phyloP scores from a whole-genome alignment of 2,888 invertebrate species.

The Lycocerus yunnanus region DNA sequence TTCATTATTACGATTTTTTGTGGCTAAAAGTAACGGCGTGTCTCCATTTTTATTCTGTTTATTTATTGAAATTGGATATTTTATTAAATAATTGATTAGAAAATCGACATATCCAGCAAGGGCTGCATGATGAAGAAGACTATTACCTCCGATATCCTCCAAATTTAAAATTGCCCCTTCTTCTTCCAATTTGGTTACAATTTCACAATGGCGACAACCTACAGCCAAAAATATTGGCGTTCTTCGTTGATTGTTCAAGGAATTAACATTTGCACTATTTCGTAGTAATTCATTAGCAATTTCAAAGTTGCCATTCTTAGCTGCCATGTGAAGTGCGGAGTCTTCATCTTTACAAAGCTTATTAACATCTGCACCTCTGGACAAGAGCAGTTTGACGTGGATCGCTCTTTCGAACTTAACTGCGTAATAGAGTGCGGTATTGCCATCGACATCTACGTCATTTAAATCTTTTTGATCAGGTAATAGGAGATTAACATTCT shows the following conservation, averaged over 20 bases:
- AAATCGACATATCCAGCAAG: neutral
- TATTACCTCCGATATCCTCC: neutral
- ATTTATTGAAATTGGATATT: neutral
- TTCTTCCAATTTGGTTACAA: neutral
- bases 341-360: neutral
- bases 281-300: neutral
- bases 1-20: neutral
- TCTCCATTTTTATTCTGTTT: neutral
- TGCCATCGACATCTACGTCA: neutral
- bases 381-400: neutral
- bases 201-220: neutral
- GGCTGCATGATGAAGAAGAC: neutral
- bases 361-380: neutral
- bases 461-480: neutral
- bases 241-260: neutral
- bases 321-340: neutral
- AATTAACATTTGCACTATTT: neutral
- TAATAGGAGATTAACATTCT: neutral
- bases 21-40: neutral
- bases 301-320: neutral
- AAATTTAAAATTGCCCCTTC: neutral
- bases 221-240: neutral
- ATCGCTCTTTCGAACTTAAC: neutral
- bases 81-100: neutral
- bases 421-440: neutral